Conservation (phyloP, 2,888 invertebrate species). For the Leucophenga maculata region DNA sequence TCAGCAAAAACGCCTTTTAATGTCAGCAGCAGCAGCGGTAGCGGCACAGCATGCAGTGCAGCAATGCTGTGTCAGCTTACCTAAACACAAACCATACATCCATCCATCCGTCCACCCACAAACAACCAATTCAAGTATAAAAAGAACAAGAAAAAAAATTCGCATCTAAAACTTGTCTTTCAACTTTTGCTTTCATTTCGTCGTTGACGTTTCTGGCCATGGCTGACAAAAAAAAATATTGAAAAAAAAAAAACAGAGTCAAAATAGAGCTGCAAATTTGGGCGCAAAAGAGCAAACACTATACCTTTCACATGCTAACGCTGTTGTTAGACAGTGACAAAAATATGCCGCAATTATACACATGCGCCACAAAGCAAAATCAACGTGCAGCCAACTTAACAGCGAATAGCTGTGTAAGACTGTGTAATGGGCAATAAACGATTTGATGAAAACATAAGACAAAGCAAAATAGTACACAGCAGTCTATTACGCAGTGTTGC, state of each 20-base stretch:
- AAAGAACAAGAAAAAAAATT: not conserved
- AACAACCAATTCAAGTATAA: no score
- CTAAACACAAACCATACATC: no score
- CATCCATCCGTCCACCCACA: no score
- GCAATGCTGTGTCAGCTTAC: no score
- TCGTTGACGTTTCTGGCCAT: conserved; percentile 3
- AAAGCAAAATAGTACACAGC: conserved; percentile 44
- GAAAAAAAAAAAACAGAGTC: conserved; percentile 56
- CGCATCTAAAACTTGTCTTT: conserved; percentile 57
- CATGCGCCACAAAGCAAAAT: conserved; percentile 32
- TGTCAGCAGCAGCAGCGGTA: no score
- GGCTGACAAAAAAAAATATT: conserved; percentile 37
- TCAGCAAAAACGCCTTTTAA: no score
- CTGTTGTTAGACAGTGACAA: conserved; percentile 29
- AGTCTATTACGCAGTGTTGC: conserved; percentile 30
- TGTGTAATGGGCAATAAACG: conserved; percentile 51
- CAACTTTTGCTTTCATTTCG: conserved; percentile 69
- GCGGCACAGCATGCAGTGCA: no score
- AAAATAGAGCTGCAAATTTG: conserved; percentile 11
- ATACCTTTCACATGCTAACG: no score
- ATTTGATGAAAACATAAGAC: conserved; percentile 57
- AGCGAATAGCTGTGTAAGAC: conserved; percentile 43
- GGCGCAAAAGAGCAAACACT: not conserved
- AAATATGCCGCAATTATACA: conserved; percentile 28
- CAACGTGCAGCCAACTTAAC: conserved; percentile 54